Evolutionary conservation across 1,140 invertebrate species (phyloP).

Genomic region (Drosophila guanche): DNA sequence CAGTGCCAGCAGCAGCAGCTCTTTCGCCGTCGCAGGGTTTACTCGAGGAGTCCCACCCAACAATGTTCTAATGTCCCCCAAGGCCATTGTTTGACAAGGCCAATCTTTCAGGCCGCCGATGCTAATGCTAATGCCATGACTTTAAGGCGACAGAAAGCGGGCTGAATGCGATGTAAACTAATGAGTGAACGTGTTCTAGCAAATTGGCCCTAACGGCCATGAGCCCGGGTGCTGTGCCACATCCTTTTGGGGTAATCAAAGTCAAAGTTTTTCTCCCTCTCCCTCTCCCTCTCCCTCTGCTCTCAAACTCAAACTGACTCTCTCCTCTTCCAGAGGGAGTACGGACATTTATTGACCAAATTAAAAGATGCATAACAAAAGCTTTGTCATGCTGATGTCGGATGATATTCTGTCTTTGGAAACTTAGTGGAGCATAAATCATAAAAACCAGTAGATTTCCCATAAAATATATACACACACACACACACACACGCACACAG

Average conservation of each 20-base stretch:
- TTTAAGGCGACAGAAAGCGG: not conserved
- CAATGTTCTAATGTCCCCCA: slow-evolving; percentile 23
- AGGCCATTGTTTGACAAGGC: slow-evolving; percentile 44
- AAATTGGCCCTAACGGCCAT: slow-evolving; percentile 50
- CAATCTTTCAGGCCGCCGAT: slow-evolving; percentile 5
- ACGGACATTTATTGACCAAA: slow-evolving; percentile 59
- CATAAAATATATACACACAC: slow-evolving; percentile 23
- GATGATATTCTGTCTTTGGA: slow-evolving; percentile 23
- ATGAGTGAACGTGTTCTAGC: slow-evolving; percentile 58
- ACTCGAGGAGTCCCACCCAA: not conserved
- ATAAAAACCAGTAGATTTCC: slow-evolving; percentile 32
- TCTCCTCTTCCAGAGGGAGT: not conserved
- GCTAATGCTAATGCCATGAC: not conserved
- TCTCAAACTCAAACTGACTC: not conserved
- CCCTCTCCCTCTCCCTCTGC: not conserved
- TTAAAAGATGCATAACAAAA: slow-evolving; percentile 62
- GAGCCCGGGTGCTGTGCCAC: slow-evolving; percentile 13
- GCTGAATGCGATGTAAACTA: slow-evolving; percentile 19
- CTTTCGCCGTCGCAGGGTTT: no score
- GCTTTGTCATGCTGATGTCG: slow-evolving; percentile 47
- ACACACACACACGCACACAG: no score
- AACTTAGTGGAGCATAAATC: slow-evolving; percentile 56
- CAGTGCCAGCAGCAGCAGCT: no score
- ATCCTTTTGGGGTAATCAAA: slow-evolving; percentile 34
- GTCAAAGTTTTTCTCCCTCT: not conserved